A percentile compares a stretch with the other conserved stretches of the same genome.
These are phyloP conservation scores for Andricus grossulariae DNA, from an alignment of 1,140 invertebrate species.

Conservation along the genomic window DNA sequence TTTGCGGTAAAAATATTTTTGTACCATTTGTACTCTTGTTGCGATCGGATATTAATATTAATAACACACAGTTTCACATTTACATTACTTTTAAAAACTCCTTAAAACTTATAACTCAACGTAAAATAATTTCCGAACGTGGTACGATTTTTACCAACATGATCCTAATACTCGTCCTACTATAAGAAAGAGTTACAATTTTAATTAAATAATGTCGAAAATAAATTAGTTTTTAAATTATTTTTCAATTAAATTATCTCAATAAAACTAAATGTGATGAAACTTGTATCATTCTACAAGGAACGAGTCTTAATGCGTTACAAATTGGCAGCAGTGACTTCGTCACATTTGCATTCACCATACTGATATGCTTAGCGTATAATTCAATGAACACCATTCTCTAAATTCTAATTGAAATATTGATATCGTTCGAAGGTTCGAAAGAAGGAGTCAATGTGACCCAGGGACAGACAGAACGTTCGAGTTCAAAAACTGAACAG, in stretches of 20 bases:
- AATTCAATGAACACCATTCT: conserved; percentile 15
- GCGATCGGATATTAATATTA: conserved; percentile 12
- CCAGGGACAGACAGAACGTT: conserved; percentile 19
- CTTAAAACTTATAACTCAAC: not conserved
- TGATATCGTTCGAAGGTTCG: not conserved
- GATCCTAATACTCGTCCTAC: not conserved
- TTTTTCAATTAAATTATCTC: conserved; percentile 6
- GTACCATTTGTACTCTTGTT: conserved; percentile 31
- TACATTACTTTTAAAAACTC: not conserved
- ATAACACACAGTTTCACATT: conserved; percentile 4
- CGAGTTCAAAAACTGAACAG: conserved; percentile 15
- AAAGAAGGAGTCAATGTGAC: conserved; percentile 9
- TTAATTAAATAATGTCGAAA: conserved; percentile 1
- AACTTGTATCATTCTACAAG: not conserved
- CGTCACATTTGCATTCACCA: not conserved
- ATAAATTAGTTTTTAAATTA: conserved; percentile 19
- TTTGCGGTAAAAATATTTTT: conserved; percentile 22
- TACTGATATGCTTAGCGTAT: conserved; percentile 16
- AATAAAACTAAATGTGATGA: not conserved
- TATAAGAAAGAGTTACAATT: not conserved
- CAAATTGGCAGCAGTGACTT: not conserved
- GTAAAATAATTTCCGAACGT: not conserved
- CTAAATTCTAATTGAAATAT: conserved; percentile 16
- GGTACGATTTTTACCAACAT: not conserved
- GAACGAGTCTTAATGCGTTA: conserved; percentile 3